A percentile compares a stretch with the other conserved stretches of the same genome.
Conservation (phyloP, 37 sponge, comb jelly and placozoan species). For the Cliona cf. orientalis region DNA sequence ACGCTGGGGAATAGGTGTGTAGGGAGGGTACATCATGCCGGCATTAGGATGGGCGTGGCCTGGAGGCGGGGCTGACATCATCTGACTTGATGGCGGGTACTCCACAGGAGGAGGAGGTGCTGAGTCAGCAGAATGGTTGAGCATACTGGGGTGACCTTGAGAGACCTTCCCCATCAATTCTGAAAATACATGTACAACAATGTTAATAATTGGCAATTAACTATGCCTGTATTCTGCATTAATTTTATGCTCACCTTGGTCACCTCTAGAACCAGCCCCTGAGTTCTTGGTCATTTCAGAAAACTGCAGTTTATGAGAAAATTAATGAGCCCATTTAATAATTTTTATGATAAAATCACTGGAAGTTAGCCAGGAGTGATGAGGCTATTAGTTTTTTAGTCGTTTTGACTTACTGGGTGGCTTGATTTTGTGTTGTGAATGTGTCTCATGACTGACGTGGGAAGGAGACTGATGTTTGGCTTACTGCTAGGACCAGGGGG, state of each 20-base stretch:
- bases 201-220: too few relatives aligned
- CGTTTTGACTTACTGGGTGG: conserved; percentile 38
- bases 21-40: conserved; percentile 2
- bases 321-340: too few relatives aligned
- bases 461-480: conserved; percentile 70
- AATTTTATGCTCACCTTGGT: conserved; percentile 29
- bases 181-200: too few relatives aligned
- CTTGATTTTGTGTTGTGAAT: conserved; percentile 62
- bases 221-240: too few relatives aligned
- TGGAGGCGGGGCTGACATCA: conserved; percentile 19
- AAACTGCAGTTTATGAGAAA: neutral
- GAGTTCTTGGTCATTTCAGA: neutral
- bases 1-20: conserved; percentile 25
- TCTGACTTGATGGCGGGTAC: neutral
- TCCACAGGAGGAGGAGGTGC: neutral
- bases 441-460: conserved; percentile 87
- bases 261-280: neutral
- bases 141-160: conserved; percentile 11
- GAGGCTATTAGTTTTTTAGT: too few relatives aligned
- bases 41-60: neutral
- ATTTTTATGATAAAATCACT: too few relatives aligned
- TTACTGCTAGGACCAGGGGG: conserved; percentile 2
- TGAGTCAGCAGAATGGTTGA: neutral
- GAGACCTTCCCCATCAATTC: conserved; percentile 28
- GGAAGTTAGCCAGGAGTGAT: too few relatives aligned